Conservation (phyloP, 2,888 invertebrate species). For the Taenaris catops region DNA sequence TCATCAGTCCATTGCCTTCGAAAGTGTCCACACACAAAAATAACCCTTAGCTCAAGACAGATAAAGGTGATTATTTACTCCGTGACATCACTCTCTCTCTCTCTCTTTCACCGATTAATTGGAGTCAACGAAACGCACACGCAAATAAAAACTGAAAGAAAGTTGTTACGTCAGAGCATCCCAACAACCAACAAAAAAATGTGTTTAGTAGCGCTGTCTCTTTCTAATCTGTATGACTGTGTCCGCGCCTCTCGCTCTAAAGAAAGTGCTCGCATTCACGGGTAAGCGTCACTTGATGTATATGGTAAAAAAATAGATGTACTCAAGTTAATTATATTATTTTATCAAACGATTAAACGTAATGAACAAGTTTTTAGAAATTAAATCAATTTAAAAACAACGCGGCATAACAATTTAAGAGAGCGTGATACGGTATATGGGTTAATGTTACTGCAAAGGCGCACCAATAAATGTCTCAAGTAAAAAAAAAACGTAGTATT, state of each 20-base stretch:
- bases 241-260: constrained; percentile 44
- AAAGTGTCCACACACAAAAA: constrained; percentile 32
- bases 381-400: no score
- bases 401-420: no score
- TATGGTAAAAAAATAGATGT: no score
- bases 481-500: no score
- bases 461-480: no score
- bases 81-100: constrained; percentile 54
- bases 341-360: no score
- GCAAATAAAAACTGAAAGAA: constrained; percentile 59
- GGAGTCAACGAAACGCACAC: constrained; percentile 57
- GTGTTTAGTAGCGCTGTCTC: constrained; percentile 41
- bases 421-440: no score
- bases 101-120: constrained; percentile 64
- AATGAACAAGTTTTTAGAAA: no score
- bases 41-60: constrained; percentile 3
- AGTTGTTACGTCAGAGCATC: constrained; percentile 57
- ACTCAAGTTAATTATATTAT: no score
- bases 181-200: constrained; percentile 56
- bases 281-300: constrained; percentile 62
- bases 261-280: constrained; percentile 63
- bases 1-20: constrained; percentile 57
- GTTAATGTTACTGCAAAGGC: no score
- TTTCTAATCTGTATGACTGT: constrained; percentile 27
- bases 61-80: constrained; percentile 12